These are phyloP conservation scores for Uropetala carovei DNA, from an alignment of 2,888 invertebrate species.

Conservation along the genomic window DNA sequence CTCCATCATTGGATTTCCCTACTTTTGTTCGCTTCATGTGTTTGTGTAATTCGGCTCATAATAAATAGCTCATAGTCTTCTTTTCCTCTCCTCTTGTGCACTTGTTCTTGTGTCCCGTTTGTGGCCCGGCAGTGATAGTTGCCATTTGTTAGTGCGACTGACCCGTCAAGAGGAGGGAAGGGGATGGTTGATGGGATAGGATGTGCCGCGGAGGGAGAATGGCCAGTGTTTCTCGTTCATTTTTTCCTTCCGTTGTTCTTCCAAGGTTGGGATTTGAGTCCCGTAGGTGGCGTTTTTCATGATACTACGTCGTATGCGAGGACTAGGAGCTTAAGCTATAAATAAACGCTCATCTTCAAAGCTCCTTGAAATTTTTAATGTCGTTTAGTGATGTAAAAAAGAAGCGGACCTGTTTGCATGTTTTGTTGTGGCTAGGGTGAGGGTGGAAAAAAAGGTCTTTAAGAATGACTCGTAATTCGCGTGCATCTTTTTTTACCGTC, in stretches of 20 bases:
- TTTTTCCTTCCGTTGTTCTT: neutral
- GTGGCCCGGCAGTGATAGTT: neutral
- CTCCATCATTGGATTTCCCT: neutral
- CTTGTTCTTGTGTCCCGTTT: neutral
- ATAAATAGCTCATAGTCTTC: neutral
- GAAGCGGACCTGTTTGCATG: neutral
- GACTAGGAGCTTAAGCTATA: neutral
- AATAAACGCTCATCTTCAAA: neutral
- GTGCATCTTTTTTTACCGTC: neutral
- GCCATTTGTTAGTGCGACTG: neutral
- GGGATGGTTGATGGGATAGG: neutral
- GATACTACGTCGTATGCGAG: neutral
- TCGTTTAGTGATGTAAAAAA: neutral
- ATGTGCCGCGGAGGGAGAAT: neutral
- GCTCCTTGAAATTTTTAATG: neutral
- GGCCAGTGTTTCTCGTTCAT: neutral
- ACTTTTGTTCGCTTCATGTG: neutral
- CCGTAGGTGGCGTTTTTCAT: neutral
- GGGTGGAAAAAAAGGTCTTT: neutral
- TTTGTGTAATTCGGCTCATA: neutral
- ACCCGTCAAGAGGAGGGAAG: neutral
- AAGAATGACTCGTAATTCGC: neutral
- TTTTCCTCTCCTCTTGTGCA: neutral
- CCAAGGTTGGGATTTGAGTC: neutral
- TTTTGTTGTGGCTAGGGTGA: neutral